These are phyloP conservation scores for Aptenodytes forsteri DNA, from an alignment of 2,113 vertebrate species.

Conservation along the genomic window DNA sequence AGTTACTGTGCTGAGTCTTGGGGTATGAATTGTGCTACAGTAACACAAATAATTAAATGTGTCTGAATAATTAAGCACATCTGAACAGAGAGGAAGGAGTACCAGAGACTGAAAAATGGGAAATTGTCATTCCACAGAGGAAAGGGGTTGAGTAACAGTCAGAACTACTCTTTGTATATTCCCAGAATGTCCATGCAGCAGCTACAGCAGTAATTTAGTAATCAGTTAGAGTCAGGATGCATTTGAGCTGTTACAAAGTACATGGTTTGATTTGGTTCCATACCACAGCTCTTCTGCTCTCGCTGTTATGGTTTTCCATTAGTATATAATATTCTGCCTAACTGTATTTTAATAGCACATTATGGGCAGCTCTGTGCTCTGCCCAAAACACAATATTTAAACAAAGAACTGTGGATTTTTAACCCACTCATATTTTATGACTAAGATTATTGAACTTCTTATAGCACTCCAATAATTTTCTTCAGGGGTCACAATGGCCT, in stretches of 20 bases:
- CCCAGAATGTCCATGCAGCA: not conserved
- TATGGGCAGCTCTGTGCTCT: not conserved
- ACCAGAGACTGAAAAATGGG: not conserved
- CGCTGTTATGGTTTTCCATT: not conserved
- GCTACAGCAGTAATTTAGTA: slow-evolving; percentile 22
- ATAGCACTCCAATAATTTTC: not conserved
- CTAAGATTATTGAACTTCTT: not conserved
- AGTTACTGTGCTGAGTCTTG: not conserved
- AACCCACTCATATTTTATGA: not conserved
- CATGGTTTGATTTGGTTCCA: slow-evolving; percentile 23
- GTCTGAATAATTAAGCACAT: not conserved
- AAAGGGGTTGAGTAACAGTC: not conserved
- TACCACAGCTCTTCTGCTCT: slow-evolving; percentile 16
- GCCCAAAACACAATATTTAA: slow-evolving; percentile 6
- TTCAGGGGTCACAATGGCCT: not conserved
- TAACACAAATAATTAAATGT: not conserved
- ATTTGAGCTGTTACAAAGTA: slow-evolving; percentile 31
- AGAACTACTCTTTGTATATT: not conserved
- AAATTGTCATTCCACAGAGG: slow-evolving; percentile 1
- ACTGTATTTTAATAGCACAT: not conserved
- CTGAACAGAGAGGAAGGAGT: not conserved
- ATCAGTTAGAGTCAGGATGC: slow-evolving; percentile 34
- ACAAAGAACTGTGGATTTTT: slow-evolving; percentile 14
- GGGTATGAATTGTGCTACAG: not conserved
- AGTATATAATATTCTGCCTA: slow-evolving; percentile 9